Conservation (phyloP, 2,888 invertebrate genomes). For the Byasa hedistus region DNA sequence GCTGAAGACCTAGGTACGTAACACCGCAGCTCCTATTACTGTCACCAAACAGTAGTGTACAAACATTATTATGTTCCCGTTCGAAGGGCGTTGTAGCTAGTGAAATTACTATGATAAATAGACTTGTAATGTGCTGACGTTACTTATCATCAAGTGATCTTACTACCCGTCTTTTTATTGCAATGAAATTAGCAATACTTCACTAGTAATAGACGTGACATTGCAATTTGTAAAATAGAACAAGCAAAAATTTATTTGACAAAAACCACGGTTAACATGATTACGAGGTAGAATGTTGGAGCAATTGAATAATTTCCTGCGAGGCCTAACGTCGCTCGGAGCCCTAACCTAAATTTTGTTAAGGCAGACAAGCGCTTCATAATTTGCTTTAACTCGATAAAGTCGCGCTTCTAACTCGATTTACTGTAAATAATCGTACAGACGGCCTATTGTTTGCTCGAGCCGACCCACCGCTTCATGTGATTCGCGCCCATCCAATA, state of each 20-base stretch:
- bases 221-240: not conserved
- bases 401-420: slow-evolving; percentile 56
- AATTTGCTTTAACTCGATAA: slow-evolving; percentile 72
- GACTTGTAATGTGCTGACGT: no score
- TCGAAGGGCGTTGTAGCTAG: no score
- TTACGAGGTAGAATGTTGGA: slow-evolving; percentile 28
- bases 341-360: slow-evolving; percentile 47
- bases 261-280: slow-evolving; percentile 15
- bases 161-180: no score
- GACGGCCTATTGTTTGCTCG: slow-evolving; percentile 50
- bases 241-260: not conserved
- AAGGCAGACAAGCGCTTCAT: slow-evolving; percentile 61
- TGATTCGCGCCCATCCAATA: slow-evolving; percentile 62
- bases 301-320: slow-evolving; percentile 38
- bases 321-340: slow-evolving; percentile 34
- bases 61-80: no score
- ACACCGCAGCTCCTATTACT: no score
- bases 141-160: no score
- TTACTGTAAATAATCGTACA: slow-evolving; percentile 55
- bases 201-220: not conserved
- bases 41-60: no score
- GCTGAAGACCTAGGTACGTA: no score
- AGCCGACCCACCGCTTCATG: slow-evolving; percentile 43
- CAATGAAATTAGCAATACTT: not conserved
- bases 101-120: no score